Conservation (phyloP, 2,888 invertebrate species). For the Xanthorhoe spadicearia region DNA sequence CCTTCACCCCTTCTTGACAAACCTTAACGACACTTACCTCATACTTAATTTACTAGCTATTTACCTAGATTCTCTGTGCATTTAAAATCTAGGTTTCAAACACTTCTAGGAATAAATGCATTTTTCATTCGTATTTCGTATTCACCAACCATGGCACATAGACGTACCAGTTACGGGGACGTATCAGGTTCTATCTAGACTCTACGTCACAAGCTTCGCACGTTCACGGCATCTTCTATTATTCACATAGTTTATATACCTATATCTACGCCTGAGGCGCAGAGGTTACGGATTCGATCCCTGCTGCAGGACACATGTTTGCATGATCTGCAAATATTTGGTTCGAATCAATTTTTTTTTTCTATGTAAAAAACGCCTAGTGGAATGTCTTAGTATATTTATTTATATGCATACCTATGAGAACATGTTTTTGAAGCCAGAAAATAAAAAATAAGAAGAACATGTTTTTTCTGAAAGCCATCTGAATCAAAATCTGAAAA, state of each 20-base stretch:
- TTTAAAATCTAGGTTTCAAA: background rate
- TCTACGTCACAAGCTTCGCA: conserved; percentile 22
- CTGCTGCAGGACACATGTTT: too few species aligned
- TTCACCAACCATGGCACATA: conserved; percentile 12
- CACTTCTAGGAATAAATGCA: background rate
- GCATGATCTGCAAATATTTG: too few species aligned
- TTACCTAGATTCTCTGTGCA: background rate
- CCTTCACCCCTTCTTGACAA: too few species aligned
- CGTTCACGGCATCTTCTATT: conserved; percentile 11
- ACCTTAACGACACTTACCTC: background rate
- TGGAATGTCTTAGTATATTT: too few species aligned
- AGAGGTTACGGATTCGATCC: too few species aligned
- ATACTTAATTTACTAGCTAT: background rate
- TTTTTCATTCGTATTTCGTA: conserved; percentile 5
- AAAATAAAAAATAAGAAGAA: too few species aligned
- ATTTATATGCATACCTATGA: too few species aligned
- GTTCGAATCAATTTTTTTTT: too few species aligned
- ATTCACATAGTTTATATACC: conserved; percentile 3
- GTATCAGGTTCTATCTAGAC: conserved; percentile 18
- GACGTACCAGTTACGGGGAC: conserved; percentile 18
- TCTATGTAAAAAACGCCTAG: too few species aligned
- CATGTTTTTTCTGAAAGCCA: too few species aligned
- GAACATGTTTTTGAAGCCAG: background rate
- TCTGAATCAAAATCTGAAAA: background rate
- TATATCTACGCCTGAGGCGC: too few species aligned